Evolutionary conservation across 2,888 invertebrate species (phyloP), one percentile per base, ranked within the genome.

Genomic region (Galeopsomyia nigrocyanea): DNA sequence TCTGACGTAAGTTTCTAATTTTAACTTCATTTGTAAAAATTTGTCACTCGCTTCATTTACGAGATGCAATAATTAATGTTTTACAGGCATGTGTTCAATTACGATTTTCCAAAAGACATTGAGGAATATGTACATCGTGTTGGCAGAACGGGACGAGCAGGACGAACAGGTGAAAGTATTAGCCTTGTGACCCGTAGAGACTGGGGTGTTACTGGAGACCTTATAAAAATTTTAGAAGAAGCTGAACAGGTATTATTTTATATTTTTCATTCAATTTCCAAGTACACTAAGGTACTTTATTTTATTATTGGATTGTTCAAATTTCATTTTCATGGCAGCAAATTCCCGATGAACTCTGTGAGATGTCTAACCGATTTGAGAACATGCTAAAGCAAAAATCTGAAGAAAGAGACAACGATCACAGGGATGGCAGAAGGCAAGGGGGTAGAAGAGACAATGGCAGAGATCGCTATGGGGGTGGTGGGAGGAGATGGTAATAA

Each of bases 71-170:
- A 60, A 21, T 31, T 57, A 51, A n/a, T 14, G 13, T 39, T 76
- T 84, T 88, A 55, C 82, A 92, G 92, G 13, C 90, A 96, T 86
- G 96, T 98, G 1, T 88, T 97, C 31, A 98, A 98, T 86, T 95
- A 92, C 80, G 98, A 98, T 86, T 97, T 98, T 82, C 98, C 98
- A 0, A 90, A 93, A 17, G 95, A 97, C 80, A 95, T 98, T 80
- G 98, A 98, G 84, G 98, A 98, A 82, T 98, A 98, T 87, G 96
- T 96, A 0, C 98, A 98, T 84, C 90, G 98, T 74, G 95, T 98
- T n/a, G 98, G 98, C 0, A 90, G 98, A 74, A 98, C 98, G 0
- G 98, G 98, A 0, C 90, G 98, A 71, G 98, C 98, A 17, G 98
- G 98, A 17, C 91, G 91, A 73, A 91, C 90, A 0, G 98, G 98